Evolutionary conservation across 2,888 invertebrate species (phyloP).

Genomic region (Unio pictorum): DNA sequence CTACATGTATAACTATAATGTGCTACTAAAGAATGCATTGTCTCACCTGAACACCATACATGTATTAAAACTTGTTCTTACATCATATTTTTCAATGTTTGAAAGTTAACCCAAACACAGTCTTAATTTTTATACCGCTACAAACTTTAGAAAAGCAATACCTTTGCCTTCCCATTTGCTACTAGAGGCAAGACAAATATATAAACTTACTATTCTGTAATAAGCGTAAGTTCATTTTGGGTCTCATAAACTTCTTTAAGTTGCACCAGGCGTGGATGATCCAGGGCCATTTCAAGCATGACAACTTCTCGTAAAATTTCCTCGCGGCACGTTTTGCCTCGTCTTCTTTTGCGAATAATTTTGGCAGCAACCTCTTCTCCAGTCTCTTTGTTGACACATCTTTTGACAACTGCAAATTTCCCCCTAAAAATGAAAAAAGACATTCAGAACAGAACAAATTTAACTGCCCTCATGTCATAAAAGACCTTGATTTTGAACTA

Average conservation of each 20-base stretch:
- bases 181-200: no score
- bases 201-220: slow-evolving; percentile 87
- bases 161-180: no score
- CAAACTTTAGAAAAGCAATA: no score
- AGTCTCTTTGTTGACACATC: slow-evolving; percentile 88
- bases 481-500: no score
- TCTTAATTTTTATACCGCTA: no score
- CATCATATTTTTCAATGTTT: no score
- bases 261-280: slow-evolving; percentile 85
- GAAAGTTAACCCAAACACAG: no score
- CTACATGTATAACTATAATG: no score
- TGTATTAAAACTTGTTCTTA: no score
- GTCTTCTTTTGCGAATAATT: slow-evolving; percentile 88
- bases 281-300: slow-evolving; percentile 88
- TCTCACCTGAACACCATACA: no score
- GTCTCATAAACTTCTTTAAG: slow-evolving; percentile 90
- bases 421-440: slow-evolving; percentile 80
- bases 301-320: slow-evolving; percentile 96
- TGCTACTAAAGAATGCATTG: no score
- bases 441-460: neutral
- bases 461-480: no score
- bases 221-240: slow-evolving; percentile 81
- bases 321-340: slow-evolving; percentile 82
- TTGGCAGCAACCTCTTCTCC: slow-evolving; percentile 96
- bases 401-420: slow-evolving; percentile 95